phyloP scores from a whole-genome alignment of 1,140 invertebrate genomes.

The Pogonomyrmex californicus region DNA sequence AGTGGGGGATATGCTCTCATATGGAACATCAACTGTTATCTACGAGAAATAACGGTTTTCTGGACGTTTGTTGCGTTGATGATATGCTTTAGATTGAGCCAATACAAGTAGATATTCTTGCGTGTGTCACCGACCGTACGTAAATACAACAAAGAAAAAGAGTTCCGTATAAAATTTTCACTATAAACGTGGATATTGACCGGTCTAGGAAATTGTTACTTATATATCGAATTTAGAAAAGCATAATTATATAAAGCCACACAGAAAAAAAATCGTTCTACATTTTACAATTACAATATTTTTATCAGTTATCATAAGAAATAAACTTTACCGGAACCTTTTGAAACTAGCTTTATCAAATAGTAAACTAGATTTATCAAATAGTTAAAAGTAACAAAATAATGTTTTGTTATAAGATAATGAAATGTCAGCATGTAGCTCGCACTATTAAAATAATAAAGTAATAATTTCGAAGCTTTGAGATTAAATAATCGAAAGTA shows the following conservation, averaged over 20 bases:
- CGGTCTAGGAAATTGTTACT: constrained; percentile 13
- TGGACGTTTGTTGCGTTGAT: constrained; percentile 6
- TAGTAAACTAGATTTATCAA: not conserved
- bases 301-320: not conserved
- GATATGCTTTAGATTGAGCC: constrained; percentile 25
- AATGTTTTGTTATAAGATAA: not conserved
- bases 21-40: constrained; percentile 50
- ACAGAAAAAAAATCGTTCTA: not conserved
- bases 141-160: not conserved
- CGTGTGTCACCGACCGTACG: not conserved
- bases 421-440: not conserved
- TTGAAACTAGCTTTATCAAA: not conserved
- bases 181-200: not conserved
- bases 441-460: not conserved
- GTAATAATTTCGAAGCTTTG: not conserved
- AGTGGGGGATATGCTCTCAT: not conserved
- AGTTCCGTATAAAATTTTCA: not conserved
- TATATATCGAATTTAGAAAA: not conserved
- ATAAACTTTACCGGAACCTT: not conserved
- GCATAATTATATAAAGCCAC: not conserved
- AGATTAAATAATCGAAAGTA: not conserved
- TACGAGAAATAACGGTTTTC: constrained; percentile 37
- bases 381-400: not conserved
- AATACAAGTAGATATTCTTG: constrained; percentile 24
- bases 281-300: not conserved